Base-by-base conservation (phyloP, 2,797 vertebrate species). In the Melanotaenia pygmaea region DNA sequence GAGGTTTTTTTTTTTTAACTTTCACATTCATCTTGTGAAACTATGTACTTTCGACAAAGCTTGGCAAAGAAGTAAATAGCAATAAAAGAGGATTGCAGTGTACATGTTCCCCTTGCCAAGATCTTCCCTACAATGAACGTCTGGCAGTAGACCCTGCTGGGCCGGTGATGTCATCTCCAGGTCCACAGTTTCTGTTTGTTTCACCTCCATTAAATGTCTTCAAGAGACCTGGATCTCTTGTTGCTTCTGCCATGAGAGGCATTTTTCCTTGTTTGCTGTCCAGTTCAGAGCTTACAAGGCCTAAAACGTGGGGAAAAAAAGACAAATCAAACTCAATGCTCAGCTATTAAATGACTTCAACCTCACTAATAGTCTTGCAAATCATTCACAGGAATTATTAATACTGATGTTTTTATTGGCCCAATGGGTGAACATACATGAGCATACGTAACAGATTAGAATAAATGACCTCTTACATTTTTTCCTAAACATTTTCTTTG, bases 161-260 rank as follows among this genome's bases (percentile, higher is more conserved):
- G 74, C 73, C 38, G 84, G 78, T 91, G 90, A 92, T 93, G 92
- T 93, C 91, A 93, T 91, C 81, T 64, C 67, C 78, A 89, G 83
- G 83, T 91, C 89, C 79, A 85, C 84, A 81, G 82, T 89, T 86
- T 88, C 67, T 87, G 76, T 89, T 89, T 90, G 86, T 85, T 89
- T 93, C 89, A 88, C 79, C 83, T 91, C 83, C 79, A 83, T 87
- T 85, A 83, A 18, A 18, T 79, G 77, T 73, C 82, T 89, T 86
- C 67, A 91, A 82, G 76, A 77, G 75, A 86, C 37, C 73, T 76
- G 76, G 61, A 79, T 85, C 80, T 79, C 66, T 58, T 59, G 76
- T 76, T 81, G 76, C 76, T 76, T 82, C 79, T 74, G 70, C 74
- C n/a, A 72, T 60, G 62, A 86, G 64, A 85, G 85, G 82, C 83